phyloP scores from a whole-genome alignment of 1,140 invertebrate species.

The Hyles euphorbiae region DNA sequence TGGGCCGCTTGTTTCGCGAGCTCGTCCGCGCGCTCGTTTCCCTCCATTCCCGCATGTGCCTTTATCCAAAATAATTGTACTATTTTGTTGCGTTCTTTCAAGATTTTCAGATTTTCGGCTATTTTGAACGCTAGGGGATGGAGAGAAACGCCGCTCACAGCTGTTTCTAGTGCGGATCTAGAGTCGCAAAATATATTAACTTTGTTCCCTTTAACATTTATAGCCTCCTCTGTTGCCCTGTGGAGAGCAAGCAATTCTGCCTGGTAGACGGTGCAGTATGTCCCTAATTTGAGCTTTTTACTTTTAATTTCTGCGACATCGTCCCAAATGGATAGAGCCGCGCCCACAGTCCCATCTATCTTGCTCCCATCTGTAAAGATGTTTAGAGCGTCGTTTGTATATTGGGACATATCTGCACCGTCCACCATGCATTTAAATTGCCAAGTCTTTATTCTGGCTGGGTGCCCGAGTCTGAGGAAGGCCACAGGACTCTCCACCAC shows the following conservation, averaged over 20 bases:
- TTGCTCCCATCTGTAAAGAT: conserved; percentile 23
- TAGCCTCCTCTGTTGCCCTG: neutral
- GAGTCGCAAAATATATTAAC: conserved; percentile 25
- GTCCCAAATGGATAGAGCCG: conserved; percentile 16
- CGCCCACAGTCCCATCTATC: conserved; percentile 20
- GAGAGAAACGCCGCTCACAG: neutral
- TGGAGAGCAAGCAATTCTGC: conserved; percentile 20
- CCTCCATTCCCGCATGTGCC: too few species aligned
- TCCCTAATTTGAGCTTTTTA: conserved; percentile 10
- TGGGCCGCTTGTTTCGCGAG: too few species aligned
- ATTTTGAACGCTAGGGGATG: conserved; percentile 4
- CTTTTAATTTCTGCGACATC: conserved; percentile 8
- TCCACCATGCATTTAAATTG: too few species aligned
- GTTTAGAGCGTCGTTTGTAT: too few species aligned
- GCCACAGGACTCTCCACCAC: too few species aligned
- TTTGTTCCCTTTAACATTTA: neutral
- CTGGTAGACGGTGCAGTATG: conserved; percentile 22
- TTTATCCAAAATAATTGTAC: too few species aligned
- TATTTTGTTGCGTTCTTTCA: conserved; percentile 6
- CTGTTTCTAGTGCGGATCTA: conserved; percentile 20
- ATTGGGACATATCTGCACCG: too few species aligned
- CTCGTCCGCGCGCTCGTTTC: too few species aligned
- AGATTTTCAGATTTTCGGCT: conserved; percentile 21
- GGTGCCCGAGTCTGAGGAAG: too few species aligned
- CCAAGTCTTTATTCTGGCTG: too few species aligned